Conservation (phyloP, 2,888 invertebrate species). For the Drosophila niveifrons region DNA sequence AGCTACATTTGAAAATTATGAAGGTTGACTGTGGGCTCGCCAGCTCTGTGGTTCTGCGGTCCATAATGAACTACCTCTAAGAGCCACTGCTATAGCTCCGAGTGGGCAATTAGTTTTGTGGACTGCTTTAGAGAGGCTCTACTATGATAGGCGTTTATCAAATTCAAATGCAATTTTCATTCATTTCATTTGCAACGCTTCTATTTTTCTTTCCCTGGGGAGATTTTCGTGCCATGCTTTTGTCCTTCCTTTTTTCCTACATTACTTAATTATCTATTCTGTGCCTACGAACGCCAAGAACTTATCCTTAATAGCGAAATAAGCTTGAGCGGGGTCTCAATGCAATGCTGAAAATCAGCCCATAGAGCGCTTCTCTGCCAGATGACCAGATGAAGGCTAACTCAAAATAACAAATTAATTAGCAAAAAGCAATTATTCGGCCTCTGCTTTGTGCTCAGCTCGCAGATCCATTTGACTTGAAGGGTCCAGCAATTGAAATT, state of each 20-base stretch:
- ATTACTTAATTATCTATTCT: slow-evolving; percentile 73
- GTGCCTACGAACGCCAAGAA: slow-evolving; percentile 49
- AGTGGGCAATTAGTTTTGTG: slow-evolving; percentile 68
- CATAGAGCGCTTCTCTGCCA: slow-evolving; percentile 32
- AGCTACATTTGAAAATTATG: slow-evolving; percentile 83
- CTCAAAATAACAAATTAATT: slow-evolving; percentile 85
- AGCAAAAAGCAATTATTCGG: slow-evolving; percentile 84
- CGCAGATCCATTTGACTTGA: slow-evolving; percentile 41
- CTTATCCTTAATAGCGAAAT: slow-evolving; percentile 61
- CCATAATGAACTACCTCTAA: slow-evolving; percentile 53
- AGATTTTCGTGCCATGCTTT: slow-evolving; percentile 1
- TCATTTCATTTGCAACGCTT: slow-evolving; percentile 18
- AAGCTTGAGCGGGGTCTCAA: slow-evolving; percentile 41
- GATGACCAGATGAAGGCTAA: slow-evolving; percentile 54
- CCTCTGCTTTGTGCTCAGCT: slow-evolving; percentile 47
- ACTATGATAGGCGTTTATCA: slow-evolving; percentile 63
- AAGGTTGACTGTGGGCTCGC: slow-evolving; percentile 71
- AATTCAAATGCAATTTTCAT: slow-evolving; percentile 79
- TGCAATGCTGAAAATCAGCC: slow-evolving; percentile 48
- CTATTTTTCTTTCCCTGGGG: slow-evolving; percentile 6
- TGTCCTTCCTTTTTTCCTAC: slow-evolving; percentile 12
- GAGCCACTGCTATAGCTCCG: background rate
- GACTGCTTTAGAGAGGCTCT: slow-evolving; percentile 22
- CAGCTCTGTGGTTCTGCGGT: slow-evolving; percentile 13
- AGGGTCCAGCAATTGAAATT: slow-evolving; percentile 51